These are phyloP conservation scores for Steinernema carpocapsae DNA, from an alignment of 2,888 invertebrate genomes.

Conservation along the genomic window DNA sequence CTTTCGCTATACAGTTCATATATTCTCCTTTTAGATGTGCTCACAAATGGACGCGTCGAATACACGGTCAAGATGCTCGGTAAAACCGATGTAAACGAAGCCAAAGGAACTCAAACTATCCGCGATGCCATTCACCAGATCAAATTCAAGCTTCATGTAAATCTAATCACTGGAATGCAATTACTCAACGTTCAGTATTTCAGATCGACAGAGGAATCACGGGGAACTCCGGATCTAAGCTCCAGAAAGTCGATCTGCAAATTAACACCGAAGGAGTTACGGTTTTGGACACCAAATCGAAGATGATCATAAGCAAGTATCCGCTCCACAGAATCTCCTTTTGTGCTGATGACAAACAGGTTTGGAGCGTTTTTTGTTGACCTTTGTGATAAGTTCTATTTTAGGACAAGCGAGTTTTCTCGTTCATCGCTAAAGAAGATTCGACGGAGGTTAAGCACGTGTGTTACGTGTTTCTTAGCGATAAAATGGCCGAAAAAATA, in stretches of 20 bases:
- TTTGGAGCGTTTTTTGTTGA: conserved; percentile 35
- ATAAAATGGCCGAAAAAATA: conserved; percentile 94
- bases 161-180: not conserved
- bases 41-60: conserved; percentile 91
- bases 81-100: conserved; percentile 89
- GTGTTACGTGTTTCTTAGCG: conserved; percentile 95
- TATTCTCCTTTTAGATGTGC: conserved; percentile 76
- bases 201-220: conserved; percentile 79
- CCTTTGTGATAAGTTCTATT: conserved; percentile 27
- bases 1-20: no score
- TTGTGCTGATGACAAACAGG: conserved; percentile 91
- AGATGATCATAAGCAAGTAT: conserved; percentile 84
- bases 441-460: conserved; percentile 76
- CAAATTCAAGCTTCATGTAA: conserved; percentile 61
- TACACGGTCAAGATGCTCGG: conserved; percentile 98
- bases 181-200: conserved; percentile 45
- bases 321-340: conserved; percentile 96
- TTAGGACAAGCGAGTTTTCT: conserved; percentile 89
- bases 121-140: conserved; percentile 95
- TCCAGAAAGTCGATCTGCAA: conserved; percentile 84
- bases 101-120: conserved; percentile 96
- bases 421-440: conserved; percentile 82
- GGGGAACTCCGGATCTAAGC: conserved; percentile 86
- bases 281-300: conserved; percentile 79
- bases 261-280: conserved; percentile 96